Percentiles rank a stretch among this genome's conserved stretches.
Conservation (phyloP, 2,113 vertebrate species). For the Phaethon lepturus region DNA sequence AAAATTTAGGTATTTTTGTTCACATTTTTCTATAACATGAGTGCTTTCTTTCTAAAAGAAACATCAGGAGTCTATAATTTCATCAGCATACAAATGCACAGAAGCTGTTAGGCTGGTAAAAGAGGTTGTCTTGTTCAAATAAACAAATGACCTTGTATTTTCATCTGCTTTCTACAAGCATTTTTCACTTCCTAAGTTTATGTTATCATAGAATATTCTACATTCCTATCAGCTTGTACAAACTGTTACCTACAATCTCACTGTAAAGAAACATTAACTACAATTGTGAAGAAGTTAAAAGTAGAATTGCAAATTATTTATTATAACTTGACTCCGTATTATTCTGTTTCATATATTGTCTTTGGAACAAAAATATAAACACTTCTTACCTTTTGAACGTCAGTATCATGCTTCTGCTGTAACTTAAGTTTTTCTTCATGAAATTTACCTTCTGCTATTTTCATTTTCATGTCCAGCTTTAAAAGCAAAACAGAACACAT, state of each 20-base stretch:
- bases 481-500: constrained; percentile 43
- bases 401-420: constrained; percentile 90
- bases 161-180: neutral
- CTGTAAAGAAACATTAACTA: neutral
- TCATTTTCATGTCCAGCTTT: constrained; percentile 87
- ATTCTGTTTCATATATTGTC: neutral
- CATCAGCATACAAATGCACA: neutral
- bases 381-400: constrained; percentile 89
- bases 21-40: neutral
- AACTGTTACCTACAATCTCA: neutral
- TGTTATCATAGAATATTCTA: neutral
- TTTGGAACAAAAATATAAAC: neutral
- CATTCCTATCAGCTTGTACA: neutral
- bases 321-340: neutral
- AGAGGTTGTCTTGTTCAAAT: neutral
- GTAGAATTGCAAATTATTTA: neutral
- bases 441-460: constrained; percentile 87
- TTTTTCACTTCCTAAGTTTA: neutral
- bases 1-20: neutral
- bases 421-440: constrained; percentile 92
- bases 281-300: neutral
- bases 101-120: neutral
- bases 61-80: neutral
- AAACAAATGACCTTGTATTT: neutral
- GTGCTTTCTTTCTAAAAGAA: neutral